Percentiles rank a stretch among this genome's conserved stretches.
Conservation (phyloP, 2,113 vertebrate species). For the Hippopotamus amphibius region DNA sequence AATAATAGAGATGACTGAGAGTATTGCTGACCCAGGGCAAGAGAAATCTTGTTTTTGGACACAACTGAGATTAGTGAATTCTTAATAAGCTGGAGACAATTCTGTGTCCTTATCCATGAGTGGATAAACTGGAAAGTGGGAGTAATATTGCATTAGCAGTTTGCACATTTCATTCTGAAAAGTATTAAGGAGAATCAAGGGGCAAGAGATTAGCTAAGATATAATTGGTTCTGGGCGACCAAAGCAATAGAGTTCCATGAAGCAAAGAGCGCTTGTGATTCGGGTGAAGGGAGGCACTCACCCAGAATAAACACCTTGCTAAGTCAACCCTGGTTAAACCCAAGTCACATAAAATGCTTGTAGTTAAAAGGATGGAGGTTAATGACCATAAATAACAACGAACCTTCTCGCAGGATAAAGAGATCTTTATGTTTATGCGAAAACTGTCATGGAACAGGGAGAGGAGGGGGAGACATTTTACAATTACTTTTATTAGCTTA, state of each 20-base stretch:
- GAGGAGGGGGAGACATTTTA: not conserved
- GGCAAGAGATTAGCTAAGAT: conserved; percentile 62
- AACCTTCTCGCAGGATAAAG: not conserved
- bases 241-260: conserved; percentile 63
- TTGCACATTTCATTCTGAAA: conserved; percentile 57
- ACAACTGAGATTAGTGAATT: not conserved
- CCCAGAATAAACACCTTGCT: conserved; percentile 68
- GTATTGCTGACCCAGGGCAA: not conserved
- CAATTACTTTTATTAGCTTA: not conserved
- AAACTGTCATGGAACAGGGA: not conserved
- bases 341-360: not conserved
- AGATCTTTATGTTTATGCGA: not conserved
- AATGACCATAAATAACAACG: not conserved
- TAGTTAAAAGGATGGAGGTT: not conserved
- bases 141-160: not conserved
- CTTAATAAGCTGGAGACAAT: not conserved
- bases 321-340: conserved; percentile 55
- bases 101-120: not conserved
- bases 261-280: conserved; percentile 55
- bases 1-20: not conserved
- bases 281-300: not conserved
- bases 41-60: not conserved
- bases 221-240: conserved; percentile 64
- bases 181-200: conserved; percentile 55
- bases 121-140: not conserved